Percentiles rank a stretch among this genome's conserved stretches.
phyloP scores from a whole-genome alignment of 1,140 invertebrate species.

The Rhynchophorus ferrugineus region DNA sequence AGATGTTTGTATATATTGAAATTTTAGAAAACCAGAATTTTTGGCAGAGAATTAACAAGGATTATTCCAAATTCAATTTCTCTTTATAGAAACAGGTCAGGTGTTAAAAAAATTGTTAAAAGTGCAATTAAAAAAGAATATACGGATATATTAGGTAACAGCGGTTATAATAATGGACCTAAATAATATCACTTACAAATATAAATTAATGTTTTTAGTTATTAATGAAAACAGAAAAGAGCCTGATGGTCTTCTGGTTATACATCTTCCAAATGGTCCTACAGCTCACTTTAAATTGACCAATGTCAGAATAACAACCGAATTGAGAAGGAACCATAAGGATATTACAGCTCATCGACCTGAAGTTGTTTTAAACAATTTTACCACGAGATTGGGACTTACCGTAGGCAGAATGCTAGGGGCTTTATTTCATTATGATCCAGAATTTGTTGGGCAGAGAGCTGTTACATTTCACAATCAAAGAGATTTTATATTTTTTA shows the following conservation, averaged over 20 bases:
- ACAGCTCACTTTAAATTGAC: constrained; percentile 81
- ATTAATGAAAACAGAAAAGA: constrained; percentile 89
- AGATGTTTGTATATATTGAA: constrained; percentile 9
- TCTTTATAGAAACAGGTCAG: constrained; percentile 71
- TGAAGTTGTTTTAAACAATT: constrained; percentile 95
- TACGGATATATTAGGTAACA: constrained; percentile 57
- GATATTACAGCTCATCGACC: constrained; percentile 80
- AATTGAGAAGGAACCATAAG: constrained; percentile 66
- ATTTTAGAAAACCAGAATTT: constrained; percentile 75
- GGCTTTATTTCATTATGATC: constrained; percentile 94
- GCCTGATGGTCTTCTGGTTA: constrained; percentile 85
- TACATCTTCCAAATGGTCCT: constrained; percentile 92
- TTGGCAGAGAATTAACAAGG: constrained; percentile 82
- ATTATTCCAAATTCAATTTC: constrained; percentile 87
- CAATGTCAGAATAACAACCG: constrained; percentile 76
- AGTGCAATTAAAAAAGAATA: constrained; percentile 68
- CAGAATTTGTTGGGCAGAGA: constrained; percentile 85
- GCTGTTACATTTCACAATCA: constrained; percentile 98
- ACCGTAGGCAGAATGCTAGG: constrained; percentile 88
- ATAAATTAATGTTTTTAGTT: constrained; percentile 54
- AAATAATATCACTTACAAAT: background rate
- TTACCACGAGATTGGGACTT: constrained; percentile 86
- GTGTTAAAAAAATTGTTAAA: constrained; percentile 87
- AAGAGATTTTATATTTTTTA: constrained; percentile 97
- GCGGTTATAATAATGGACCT: background rate